Conservation (phyloP, 53 echinoderm and acorn worm genomes). For the Holothuria scabra region DNA sequence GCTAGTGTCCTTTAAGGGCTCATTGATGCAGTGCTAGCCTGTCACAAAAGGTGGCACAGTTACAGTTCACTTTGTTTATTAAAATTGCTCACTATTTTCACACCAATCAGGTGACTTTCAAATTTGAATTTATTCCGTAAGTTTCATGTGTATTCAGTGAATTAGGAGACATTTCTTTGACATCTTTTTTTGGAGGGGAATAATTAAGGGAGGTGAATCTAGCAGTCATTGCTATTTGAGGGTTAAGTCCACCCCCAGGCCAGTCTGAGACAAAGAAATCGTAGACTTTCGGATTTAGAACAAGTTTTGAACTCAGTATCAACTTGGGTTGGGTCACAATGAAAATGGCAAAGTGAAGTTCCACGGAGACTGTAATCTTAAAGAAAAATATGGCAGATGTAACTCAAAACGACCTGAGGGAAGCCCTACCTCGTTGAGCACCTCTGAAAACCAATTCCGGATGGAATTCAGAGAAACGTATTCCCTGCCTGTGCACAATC, state of each 20-base stretch:
- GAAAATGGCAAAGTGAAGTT: not conserved
- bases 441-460: not conserved
- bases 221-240: not conserved
- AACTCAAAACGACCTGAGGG: constrained; percentile 33
- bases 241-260: constrained; percentile 24
- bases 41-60: not conserved
- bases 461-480: constrained; percentile 9
- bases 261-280: constrained; percentile 21
- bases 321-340: constrained; percentile 24
- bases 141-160: too few relatives aligned
- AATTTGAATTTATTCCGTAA: not conserved
- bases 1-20: too few relatives aligned
- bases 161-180: not conserved
- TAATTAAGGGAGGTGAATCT: constrained; percentile 16
- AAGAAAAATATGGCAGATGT: not conserved
- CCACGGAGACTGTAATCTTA: constrained; percentile 30
- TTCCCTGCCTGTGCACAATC: not conserved
- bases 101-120: constrained; percentile 38
- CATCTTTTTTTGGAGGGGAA: not conserved
- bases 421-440: not conserved
- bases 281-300: not conserved
- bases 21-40: too few relatives aligned
- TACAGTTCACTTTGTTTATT: not conserved
- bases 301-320: constrained; percentile 15
- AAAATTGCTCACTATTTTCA: not conserved